phyloP scores from a whole-genome alignment of 2,888 invertebrate species.

The Craniophora ligustri region DNA sequence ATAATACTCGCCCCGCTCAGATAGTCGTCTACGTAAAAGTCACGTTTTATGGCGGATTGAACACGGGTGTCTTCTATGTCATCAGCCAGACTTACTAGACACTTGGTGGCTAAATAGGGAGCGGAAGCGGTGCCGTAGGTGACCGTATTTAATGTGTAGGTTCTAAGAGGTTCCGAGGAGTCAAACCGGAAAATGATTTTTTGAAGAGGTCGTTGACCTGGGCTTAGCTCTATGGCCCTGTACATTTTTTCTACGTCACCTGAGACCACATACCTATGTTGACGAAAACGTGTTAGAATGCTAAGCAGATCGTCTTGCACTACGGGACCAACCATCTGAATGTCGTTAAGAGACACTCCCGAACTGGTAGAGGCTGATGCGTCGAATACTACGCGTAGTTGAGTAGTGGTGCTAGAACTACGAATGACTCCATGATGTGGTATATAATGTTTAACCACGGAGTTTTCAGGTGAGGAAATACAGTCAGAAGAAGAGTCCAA shows the following conservation, averaged over 20 bases:
- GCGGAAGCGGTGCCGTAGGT: slow-evolving; percentile 1
- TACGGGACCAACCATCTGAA: slow-evolving; percentile 2
- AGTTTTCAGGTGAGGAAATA: background rate
- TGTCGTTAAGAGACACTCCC: background rate
- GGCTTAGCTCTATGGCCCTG: background rate
- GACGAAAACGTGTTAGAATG: background rate
- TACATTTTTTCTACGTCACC: background rate
- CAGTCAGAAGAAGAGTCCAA: background rate
- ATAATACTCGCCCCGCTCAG: background rate
- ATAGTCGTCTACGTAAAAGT: slow-evolving; percentile 11
- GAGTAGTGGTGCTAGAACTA: background rate
- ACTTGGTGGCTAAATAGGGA: slow-evolving; percentile 1
- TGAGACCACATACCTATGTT: too few species aligned
- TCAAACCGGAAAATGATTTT: background rate
- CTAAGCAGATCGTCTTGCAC: background rate
- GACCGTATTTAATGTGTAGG: background rate
- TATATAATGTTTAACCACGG: background rate
- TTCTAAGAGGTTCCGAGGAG: background rate
- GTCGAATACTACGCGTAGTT: background rate
- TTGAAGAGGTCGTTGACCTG: slow-evolving; percentile 3
- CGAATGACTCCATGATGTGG: slow-evolving; percentile 1
- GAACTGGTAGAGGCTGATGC: background rate
- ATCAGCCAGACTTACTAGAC: slow-evolving; percentile 2
- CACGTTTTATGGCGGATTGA: background rate
- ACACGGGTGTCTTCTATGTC: background rate